Evolutionary conservation across 2,888 invertebrate genomes (phyloP).

Genomic region (Andrena bucephala): DNA sequence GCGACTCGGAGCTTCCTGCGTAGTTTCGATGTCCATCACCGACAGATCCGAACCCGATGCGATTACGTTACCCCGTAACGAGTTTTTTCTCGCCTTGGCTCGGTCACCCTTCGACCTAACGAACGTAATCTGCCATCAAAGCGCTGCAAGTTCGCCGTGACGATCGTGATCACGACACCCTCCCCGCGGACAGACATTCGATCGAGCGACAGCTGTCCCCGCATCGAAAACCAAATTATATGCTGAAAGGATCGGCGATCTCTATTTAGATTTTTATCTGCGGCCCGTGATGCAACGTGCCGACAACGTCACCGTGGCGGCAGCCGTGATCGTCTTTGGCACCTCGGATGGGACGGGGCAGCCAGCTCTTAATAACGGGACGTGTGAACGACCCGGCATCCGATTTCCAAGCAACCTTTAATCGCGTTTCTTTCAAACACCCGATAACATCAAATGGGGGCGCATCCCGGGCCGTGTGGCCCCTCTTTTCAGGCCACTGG

Average conservation of each 20-base stretch:
- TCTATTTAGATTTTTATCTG: conserved; percentile 84
- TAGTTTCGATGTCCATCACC: conserved; percentile 34
- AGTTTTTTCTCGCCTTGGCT: conserved; percentile 66
- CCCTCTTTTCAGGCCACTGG: neutral
- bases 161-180: conserved; percentile 70
- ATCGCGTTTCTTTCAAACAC: conserved; percentile 62
- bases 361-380: conserved; percentile 54
- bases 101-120: conserved; percentile 56
- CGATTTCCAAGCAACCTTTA: conserved; percentile 71
- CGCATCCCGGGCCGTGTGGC: conserved; percentile 1
- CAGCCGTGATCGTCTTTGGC: conserved; percentile 60
- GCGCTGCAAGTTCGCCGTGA: conserved; percentile 72
- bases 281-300: conserved; percentile 70
- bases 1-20: neutral
- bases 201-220: conserved; percentile 83
- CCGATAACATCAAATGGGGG: conserved; percentile 59
- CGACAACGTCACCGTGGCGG: conserved; percentile 55
- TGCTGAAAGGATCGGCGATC: conserved; percentile 83
- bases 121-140: conserved; percentile 82
- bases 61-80: conserved; percentile 66
- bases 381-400: conserved; percentile 74
- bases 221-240: conserved; percentile 84
- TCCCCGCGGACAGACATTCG: conserved; percentile 58
- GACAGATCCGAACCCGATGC: conserved; percentile 49
- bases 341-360: conserved; percentile 15